Evolutionary conservation across 2,888 invertebrate species (phyloP), one percentile per base, ranked within the genome.

Genomic region (Sipha maydis): DNA sequence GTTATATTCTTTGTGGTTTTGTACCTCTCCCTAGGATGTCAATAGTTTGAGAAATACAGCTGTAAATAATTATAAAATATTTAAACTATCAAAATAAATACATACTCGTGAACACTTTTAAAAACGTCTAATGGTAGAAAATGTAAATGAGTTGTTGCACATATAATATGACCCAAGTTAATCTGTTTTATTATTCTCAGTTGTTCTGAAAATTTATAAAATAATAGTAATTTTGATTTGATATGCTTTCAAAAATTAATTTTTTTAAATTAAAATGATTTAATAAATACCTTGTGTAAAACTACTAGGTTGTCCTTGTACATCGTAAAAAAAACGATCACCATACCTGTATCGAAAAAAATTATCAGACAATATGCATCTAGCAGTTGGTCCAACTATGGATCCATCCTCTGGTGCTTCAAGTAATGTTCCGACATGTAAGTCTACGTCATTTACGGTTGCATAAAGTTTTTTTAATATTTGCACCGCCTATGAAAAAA

Each of bases 271-370:
- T n/a, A n/a, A n/a, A n/a, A n/a, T n/a, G n/a, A 83, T 8, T 31
- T 71, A 85, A 48, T 19, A 5, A 19, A 11, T 77, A 85, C 85
- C 69, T 85, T 31, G 54, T 56, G 85, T 56, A 73, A 79, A 85
- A 79, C 85, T 85, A 34, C 85, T 38, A n/a, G 85, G 85, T 85
- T 85, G 85, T 38, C 78, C 85, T 71, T 71, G 71, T 71, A 85
- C 79, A 71, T 85, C 85, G 19, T 85, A 85, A 71, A 85, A 85
- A 79, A 79, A 85, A 0, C 85, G 31, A 79, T 85, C 85, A 14
- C 85, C 85, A 38, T 78, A 69, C 19, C 38, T 85, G 34, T 78
- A 85, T 56, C 85, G 48, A 71, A 78, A 85, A 71, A 85, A 85
- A 5, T 54, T 85, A 56, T 85, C 85, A 17, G 85, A 85, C 48